A percentile compares a stretch with the other conserved stretches of the same genome.
Conservation (phyloP, 2,113 vertebrate species). For the Arizona elegans region DNA sequence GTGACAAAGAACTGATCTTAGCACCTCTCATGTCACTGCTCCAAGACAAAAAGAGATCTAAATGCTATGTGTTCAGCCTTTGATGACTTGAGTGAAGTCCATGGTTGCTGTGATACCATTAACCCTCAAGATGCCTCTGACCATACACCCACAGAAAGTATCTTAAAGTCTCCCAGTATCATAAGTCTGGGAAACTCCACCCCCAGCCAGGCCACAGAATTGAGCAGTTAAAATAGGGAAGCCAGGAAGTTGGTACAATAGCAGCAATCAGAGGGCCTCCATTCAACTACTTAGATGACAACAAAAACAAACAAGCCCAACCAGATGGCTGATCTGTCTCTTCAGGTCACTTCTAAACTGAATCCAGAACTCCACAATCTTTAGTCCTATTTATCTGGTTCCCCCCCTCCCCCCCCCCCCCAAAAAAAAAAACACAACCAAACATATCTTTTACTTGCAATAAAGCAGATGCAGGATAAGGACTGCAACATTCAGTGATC, state of each 20-base stretch:
- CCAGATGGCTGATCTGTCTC: not conserved
- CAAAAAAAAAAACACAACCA: too few relatives aligned
- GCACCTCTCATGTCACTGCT: not conserved
- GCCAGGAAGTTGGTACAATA: not conserved
- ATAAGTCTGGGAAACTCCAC: not conserved
- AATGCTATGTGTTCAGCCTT: not conserved
- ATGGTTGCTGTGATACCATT: not conserved
- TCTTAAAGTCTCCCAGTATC: not conserved
- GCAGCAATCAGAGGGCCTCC: not conserved
- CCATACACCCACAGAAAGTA: not conserved
- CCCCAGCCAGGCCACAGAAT: not conserved
- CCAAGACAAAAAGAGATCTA: not conserved
- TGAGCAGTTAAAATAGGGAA: not conserved
- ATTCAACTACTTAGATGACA: not conserved
- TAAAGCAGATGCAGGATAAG: slow-evolving; percentile 52
- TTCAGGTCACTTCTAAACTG: not conserved
- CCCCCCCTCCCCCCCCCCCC: fast-evolving
- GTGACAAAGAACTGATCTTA: not conserved
- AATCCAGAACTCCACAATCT: not conserved
- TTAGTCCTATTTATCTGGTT: not conserved
- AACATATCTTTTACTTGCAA: not conserved
- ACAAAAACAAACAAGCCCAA: not conserved
- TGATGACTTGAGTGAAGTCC: not conserved
- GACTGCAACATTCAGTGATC: slow-evolving; percentile 52
- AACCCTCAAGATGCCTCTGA: not conserved